Percentiles rank a stretch among this genome's conserved stretches.
Evolutionary conservation across 2,113 vertebrate species (phyloP).

Genomic region (Grammomys surdaster): DNA sequence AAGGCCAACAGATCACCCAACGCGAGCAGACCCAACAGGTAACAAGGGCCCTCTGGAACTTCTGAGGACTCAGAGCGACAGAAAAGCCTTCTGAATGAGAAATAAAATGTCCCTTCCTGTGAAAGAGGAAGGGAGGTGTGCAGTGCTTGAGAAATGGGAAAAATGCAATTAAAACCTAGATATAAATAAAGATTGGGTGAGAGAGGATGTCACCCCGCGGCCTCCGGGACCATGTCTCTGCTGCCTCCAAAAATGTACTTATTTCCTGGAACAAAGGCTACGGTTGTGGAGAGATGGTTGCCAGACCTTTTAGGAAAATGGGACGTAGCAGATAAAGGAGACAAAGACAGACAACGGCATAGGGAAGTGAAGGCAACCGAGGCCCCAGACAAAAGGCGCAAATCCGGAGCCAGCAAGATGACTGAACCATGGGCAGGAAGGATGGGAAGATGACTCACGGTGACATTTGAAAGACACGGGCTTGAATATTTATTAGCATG

Average conservation of each 20-base stretch:
- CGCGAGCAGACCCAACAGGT: constrained; percentile 81
- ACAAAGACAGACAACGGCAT: constrained; percentile 86
- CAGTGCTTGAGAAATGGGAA: constrained; percentile 88
- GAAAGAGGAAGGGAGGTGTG: constrained; percentile 89
- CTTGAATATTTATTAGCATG: constrained; percentile 86
- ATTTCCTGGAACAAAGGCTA: constrained; percentile 90
- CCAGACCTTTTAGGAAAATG: constrained; percentile 90
- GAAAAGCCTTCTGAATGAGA: constrained; percentile 88
- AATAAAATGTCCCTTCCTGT: constrained; percentile 90
- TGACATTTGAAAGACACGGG: constrained; percentile 88
- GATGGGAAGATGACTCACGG: constrained; percentile 89
- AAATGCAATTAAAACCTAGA: constrained; percentile 86
- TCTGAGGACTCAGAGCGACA: constrained; percentile 86
- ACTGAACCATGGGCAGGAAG: constrained; percentile 89
- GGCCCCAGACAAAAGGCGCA: constrained; percentile 87
- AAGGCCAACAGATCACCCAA: constrained; percentile 84
- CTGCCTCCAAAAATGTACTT: constrained; percentile 87
- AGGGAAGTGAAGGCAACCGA: constrained; percentile 87
- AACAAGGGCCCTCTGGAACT: constrained; percentile 83
- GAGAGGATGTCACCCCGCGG: constrained; percentile 89
- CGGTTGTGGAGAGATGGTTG: constrained; percentile 88
- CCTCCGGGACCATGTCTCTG: constrained; percentile 88
- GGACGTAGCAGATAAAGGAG: constrained; percentile 88
- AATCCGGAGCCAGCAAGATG: constrained; percentile 88
- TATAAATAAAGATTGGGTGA: constrained; percentile 90